Percentiles rank a stretch among this genome's conserved stretches.
Conservation (phyloP, 2,113 vertebrate genomes). For the Sakesphorus luctuosus region DNA sequence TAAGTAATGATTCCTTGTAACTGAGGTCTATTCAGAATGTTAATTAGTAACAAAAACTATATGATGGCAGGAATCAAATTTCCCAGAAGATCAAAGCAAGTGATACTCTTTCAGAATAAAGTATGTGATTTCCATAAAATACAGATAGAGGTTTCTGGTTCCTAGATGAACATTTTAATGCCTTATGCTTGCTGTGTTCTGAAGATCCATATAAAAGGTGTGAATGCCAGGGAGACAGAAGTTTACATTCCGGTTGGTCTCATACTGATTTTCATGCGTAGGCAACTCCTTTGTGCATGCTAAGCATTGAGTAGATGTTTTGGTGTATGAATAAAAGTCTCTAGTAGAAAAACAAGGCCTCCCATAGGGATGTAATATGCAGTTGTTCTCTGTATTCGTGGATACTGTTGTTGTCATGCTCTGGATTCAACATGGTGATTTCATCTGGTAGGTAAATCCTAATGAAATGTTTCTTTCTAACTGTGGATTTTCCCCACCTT, state of each 20-base stretch:
- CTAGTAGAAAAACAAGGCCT: background rate
- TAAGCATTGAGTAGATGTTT: background rate
- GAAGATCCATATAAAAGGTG: background rate
- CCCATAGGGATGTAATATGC: background rate
- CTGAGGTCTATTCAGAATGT: background rate
- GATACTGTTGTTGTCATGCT: background rate
- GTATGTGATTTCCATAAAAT: background rate
- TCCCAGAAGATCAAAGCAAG: background rate
- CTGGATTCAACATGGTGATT: background rate
- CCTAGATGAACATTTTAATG: background rate
- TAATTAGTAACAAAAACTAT: background rate
- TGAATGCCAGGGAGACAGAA: background rate
- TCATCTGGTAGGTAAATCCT: background rate
- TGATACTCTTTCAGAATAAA: background rate
- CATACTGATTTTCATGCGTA: background rate
- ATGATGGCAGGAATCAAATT: background rate
- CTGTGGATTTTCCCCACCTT: background rate
- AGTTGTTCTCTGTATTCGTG: background rate
- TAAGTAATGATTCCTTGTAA: constrained; percentile 16
- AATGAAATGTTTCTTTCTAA: background rate
- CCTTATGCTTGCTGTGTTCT: background rate
- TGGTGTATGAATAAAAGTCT: background rate
- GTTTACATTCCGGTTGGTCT: background rate
- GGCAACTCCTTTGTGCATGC: background rate
- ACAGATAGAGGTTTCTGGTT: background rate